A percentile compares a stretch with the other conserved stretches of the same genome.
phyloP scores from a whole-genome alignment of 2,113 vertebrate genomes.

The Notiomystis cincta region DNA sequence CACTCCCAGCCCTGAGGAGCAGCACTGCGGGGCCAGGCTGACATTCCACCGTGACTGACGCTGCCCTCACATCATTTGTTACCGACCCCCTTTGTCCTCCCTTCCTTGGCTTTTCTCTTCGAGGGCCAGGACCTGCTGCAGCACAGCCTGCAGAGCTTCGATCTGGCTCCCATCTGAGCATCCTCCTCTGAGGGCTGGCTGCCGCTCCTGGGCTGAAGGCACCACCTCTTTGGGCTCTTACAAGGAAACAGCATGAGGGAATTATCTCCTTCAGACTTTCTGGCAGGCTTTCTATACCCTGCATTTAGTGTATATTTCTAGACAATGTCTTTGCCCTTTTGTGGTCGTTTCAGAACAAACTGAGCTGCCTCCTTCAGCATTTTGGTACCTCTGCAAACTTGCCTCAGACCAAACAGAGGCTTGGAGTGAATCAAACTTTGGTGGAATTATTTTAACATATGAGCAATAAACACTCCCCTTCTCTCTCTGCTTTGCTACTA shows the following conservation, averaged over 20 bases:
- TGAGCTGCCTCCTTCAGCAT: not conserved
- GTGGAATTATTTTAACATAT: not conserved
- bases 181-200: conserved; percentile 30
- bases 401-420: not conserved
- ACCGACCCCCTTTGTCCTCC: not conserved
- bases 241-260: not conserved
- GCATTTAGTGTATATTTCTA: not conserved
- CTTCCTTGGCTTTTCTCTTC: not conserved
- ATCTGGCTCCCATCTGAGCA: conserved; percentile 38
- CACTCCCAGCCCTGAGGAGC: not conserved
- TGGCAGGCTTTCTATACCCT: not conserved
- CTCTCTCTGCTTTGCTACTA: not conserved
- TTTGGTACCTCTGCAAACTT: not conserved
- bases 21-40: not conserved
- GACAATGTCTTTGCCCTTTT: conserved; percentile 29
- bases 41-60: not conserved
- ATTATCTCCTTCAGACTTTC: not conserved
- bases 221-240: not conserved
- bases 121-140: conserved; percentile 5
- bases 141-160: not conserved
- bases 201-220: conserved; percentile 12
- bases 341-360: conserved; percentile 38
- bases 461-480: not conserved
- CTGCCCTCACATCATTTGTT: not conserved
- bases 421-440: not conserved